A percentile compares a stretch with the other conserved stretches of the same genome.
These are phyloP conservation scores for Schizopygopsis malacanthus DNA, from an alignment of 2,797 vertebrate species.

Conservation along the genomic window DNA sequence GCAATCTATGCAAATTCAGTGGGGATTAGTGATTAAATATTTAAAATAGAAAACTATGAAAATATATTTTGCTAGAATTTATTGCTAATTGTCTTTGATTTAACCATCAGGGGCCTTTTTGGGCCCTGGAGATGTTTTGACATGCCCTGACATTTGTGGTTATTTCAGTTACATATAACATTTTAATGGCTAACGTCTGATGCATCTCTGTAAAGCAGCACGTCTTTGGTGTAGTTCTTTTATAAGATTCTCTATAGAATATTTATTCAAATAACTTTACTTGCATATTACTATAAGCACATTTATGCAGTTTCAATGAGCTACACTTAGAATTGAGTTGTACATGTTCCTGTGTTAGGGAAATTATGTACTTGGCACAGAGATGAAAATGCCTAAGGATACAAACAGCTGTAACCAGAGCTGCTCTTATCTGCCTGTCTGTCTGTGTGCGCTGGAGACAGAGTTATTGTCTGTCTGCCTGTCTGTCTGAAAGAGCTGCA, in stretches of 20 bases:
- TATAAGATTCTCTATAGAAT: not conserved
- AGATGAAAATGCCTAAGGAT: conserved; percentile 41
- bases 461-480: conserved; percentile 30
- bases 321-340: not conserved
- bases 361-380: conserved; percentile 38
- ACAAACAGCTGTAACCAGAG: conserved; percentile 50
- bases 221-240: not conserved
- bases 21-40: too few species aligned
- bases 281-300: not conserved
- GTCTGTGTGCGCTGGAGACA: not conserved
- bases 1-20: too few species aligned
- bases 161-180: not conserved
- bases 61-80: too few species aligned
- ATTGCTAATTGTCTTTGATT: not conserved
- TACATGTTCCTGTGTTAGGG: conserved; percentile 11
- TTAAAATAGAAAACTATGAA: too few species aligned
- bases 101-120: not conserved
- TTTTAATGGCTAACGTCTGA: not conserved
- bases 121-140: not conserved
- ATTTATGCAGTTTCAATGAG: not conserved
- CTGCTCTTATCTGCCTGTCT: conserved; percentile 45
- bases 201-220: not conserved
- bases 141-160: not conserved
- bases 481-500: conserved; percentile 10
- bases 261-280: not conserved